Evolutionary conservation across 1,140 invertebrate species (phyloP).

Genomic region (Elymnias hypermnestra): DNA sequence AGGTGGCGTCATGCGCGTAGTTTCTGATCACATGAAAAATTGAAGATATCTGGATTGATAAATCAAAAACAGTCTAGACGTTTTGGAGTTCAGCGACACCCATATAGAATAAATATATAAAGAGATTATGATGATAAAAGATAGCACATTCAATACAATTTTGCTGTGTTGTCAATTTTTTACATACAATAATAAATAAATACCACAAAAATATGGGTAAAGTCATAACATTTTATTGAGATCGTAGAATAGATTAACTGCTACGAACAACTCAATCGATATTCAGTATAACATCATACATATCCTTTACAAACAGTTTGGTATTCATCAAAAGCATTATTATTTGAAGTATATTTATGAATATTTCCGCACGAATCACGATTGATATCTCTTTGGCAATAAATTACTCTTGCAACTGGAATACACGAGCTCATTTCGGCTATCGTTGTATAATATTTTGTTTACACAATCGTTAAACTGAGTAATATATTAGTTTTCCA

Average conservation of each 20-base stretch:
- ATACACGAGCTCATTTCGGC: slow-evolving; percentile 5
- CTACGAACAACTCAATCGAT: slow-evolving; percentile 2
- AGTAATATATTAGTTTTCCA: neutral
- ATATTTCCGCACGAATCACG: slow-evolving; percentile 4
- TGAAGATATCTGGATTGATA: too few relatives aligned
- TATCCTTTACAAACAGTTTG: slow-evolving; percentile 1
- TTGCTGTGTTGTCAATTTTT: too few relatives aligned
- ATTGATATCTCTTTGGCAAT: slow-evolving; percentile 6
- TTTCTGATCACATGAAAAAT: too few relatives aligned
- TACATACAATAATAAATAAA: neutral
- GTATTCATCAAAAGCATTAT: slow-evolving; percentile 4
- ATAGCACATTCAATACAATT: too few relatives aligned
- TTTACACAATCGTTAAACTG: neutral
- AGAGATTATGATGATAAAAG: too few relatives aligned
- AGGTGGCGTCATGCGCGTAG: too few relatives aligned
- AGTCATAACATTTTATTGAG: slow-evolving; percentile 2
- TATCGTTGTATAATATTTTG: slow-evolving; percentile 1
- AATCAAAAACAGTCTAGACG: too few relatives aligned
- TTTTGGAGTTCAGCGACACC: too few relatives aligned
- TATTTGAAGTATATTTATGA: slow-evolving; percentile 3
- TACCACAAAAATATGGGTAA: too few relatives aligned
- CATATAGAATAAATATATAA: too few relatives aligned
- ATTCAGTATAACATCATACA: slow-evolving; percentile 1
- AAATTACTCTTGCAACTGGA: slow-evolving; percentile 2
- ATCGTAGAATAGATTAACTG: slow-evolving; percentile 1